A percentile compares a stretch with the other conserved stretches of the same genome.
These are phyloP conservation scores for Nycteola revayana DNA, from an alignment of 2,888 invertebrate species.

Conservation along the genomic window DNA sequence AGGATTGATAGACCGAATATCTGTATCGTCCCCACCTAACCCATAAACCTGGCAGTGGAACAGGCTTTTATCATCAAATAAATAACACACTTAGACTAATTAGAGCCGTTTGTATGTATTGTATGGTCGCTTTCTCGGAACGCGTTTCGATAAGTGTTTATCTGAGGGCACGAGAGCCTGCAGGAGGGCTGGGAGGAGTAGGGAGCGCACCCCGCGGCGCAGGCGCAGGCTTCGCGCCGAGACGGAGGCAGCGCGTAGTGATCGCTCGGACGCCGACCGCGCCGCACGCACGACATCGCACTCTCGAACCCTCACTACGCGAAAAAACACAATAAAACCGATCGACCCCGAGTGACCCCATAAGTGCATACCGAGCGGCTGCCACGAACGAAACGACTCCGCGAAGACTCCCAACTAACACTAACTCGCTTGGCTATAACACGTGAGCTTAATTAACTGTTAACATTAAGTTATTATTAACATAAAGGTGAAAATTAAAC, in stretches of 20 bases:
- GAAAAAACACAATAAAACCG: slow-evolving; percentile 45
- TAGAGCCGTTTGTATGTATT: slow-evolving; percentile 41
- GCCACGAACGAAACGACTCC: slow-evolving; percentile 71
- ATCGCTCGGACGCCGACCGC: slow-evolving; percentile 66
- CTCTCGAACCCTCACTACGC: slow-evolving; percentile 31
- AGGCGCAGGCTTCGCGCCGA: slow-evolving; percentile 18
- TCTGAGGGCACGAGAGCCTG: slow-evolving; percentile 49
- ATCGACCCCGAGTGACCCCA: slow-evolving; percentile 72
- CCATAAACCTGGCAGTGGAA: slow-evolving; percentile 26
- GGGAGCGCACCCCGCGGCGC: slow-evolving; percentile 30
- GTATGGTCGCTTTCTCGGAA: slow-evolving; percentile 50
- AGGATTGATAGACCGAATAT: no score
- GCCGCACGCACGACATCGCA: slow-evolving; percentile 42
- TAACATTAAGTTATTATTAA: slow-evolving; percentile 51
- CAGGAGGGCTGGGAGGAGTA: slow-evolving; percentile 44
- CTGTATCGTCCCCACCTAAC: slow-evolving; percentile 15
- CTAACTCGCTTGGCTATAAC: slow-evolving; percentile 56
- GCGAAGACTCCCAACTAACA: slow-evolving; percentile 54
- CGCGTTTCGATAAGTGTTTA: slow-evolving; percentile 50
- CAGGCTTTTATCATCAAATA: slow-evolving; percentile 42
- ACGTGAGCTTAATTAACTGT: slow-evolving; percentile 63
- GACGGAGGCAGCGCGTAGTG: slow-evolving; percentile 41
- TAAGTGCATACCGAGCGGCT: slow-evolving; percentile 63
- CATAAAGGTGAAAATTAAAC: slow-evolving; percentile 56
- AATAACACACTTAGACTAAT: slow-evolving; percentile 59